Percentiles rank a stretch among this genome's conserved stretches.
phyloP scores from a whole-genome alignment of 2,113 vertebrate species.

The Lophochroa leadbeateri region DNA sequence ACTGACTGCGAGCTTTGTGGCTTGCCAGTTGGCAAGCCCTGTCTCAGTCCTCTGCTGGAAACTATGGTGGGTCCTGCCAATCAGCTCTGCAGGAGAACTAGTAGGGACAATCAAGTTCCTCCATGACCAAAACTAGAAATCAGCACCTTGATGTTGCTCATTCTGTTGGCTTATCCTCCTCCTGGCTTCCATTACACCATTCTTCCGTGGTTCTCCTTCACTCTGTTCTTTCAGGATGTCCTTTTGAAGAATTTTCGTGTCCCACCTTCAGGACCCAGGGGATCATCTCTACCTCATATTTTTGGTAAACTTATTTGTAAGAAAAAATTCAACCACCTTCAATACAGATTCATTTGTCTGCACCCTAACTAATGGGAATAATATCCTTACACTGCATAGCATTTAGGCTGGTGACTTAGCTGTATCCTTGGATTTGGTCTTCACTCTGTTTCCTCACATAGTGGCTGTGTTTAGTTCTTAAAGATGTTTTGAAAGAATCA shows the following conservation, averaged over 20 bases:
- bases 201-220: background rate
- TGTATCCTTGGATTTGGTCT: background rate
- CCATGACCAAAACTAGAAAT: background rate
- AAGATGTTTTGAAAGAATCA: background rate
- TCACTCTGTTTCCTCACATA: background rate
- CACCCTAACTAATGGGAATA: background rate
- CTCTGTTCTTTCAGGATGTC: background rate
- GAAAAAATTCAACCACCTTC: background rate
- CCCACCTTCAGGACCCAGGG: background rate
- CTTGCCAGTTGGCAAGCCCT: background rate
- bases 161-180: background rate
- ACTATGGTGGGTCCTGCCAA: background rate
- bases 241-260: background rate
- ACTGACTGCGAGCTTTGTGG: background rate
- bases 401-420: background rate
- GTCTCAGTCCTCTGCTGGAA: background rate
- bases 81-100: background rate
- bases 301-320: background rate
- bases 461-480: background rate
- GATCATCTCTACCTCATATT: fast-evolving
- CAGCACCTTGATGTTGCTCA: background rate
- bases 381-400: background rate
- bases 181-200: background rate
- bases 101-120: background rate
- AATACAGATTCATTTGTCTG: background rate